Base-by-base conservation (phyloP, 1,140 invertebrate genomes). In the Drosophila saltans region DNA sequence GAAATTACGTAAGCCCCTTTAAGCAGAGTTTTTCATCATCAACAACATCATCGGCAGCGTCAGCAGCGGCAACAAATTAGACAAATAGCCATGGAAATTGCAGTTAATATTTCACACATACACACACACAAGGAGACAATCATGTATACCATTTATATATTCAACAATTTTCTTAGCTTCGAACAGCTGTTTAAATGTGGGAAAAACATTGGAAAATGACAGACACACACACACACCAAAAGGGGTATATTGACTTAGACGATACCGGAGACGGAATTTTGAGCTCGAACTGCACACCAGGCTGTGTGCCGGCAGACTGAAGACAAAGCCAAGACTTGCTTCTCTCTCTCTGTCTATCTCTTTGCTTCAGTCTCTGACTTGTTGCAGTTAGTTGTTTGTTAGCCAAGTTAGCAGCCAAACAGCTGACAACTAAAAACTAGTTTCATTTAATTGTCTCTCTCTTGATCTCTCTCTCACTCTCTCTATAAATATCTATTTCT, bases 291-390 rank as follows among this genome's bases (percentile, higher is more conserved):
- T 88, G 83, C 83, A 88, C 83, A 83, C 83, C 71, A 72, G 70
- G 83, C 84, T 63, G 77, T 82, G 84, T 68, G 84, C 84, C 84
- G 84, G 76, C 84, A 89, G 80, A 88, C 83, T 88, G 45, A 86
- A 71, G 52, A 30, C 36, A 28, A 43, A 43, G 55, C 45, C 45
- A 52, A 52, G 45, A 52, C 45, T 57, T n/a, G 36, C 45, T 45
- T 60, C 24, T 58, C 28, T 58, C 56, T 16, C n/a, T 16, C 39
- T n/a, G 33, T 55, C 45, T 60, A 66, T 41, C 52, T 56, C 48
- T 21, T 8, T 30, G 28, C 4, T 2, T 48, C 45, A 48, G 45
- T 48, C 61, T 48, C 45, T 33, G 40, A 52, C 41, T 33, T 62
- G 39, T 36, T 85, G 82, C 81, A 81, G 75, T 68, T 33, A 66